A percentile compares a stretch with the other conserved stretches of the same genome.
Conservation (phyloP, 2,797 vertebrate genomes). For the Hydrocynus forskahlii region DNA sequence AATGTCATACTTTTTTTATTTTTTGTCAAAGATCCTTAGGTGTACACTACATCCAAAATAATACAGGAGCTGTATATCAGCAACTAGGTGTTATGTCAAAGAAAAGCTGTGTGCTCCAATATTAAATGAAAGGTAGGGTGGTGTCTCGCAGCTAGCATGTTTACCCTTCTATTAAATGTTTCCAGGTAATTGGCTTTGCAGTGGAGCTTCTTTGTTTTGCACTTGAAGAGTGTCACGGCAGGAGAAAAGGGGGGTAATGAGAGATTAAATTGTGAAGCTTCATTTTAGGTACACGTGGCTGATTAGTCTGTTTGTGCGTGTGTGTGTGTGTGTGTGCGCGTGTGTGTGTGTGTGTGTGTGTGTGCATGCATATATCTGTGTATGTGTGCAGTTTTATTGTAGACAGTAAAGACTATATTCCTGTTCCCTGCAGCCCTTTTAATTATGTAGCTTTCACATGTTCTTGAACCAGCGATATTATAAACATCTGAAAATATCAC, state of each 20-base stretch:
- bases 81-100: conserved; percentile 14
- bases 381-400: neutral
- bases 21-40: conserved; percentile 11
- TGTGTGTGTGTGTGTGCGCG: conserved; percentile 20
- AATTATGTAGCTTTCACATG: neutral
- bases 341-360: conserved; percentile 8
- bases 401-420: neutral
- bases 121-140: conserved; percentile 5
- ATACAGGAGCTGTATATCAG: neutral
- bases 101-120: conserved; percentile 8
- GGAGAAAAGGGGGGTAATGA: conserved; percentile 31
- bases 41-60: neutral
- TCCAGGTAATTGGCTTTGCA: conserved; percentile 43
- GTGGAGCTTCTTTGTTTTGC: conserved; percentile 61
- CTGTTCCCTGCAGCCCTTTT: neutral
- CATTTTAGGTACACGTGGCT: conserved; percentile 2
- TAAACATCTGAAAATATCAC: neutral
- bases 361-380: neutral
- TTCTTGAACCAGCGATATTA: neutral
- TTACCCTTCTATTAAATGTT: conserved; percentile 35
- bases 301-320: conserved; percentile 4
- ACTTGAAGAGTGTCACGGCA: conserved; percentile 52
- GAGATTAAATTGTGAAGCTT: conserved; percentile 29
- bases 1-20: conserved; percentile 26
- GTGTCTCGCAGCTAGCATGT: conserved; percentile 8